Conservation (phyloP, 2,113 vertebrate species). For the Periophthalmodon schlosseri region DNA sequence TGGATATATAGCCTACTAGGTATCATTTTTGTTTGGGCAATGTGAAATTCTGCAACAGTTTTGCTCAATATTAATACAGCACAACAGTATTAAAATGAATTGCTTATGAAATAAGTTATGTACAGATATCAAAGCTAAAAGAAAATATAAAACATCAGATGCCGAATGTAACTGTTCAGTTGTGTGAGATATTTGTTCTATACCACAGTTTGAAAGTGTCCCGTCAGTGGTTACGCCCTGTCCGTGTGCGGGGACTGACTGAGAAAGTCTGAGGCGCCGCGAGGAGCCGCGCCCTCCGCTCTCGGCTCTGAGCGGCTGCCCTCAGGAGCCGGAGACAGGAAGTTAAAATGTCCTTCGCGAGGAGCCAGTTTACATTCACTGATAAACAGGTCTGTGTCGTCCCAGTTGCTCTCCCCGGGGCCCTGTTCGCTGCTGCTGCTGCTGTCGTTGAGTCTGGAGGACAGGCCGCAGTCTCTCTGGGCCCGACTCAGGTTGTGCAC, state of each 20-base stretch:
- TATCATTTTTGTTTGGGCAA: not conserved
- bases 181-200: not conserved
- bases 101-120: conserved; percentile 7
- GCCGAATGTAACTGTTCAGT: conserved; percentile 16
- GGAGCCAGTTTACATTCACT: conserved; percentile 85
- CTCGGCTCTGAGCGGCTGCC: conserved; percentile 82
- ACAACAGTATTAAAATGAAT: conserved; percentile 33
- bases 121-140: conserved; percentile 10
- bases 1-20: not conserved
- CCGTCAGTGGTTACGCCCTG: conserved; percentile 79
- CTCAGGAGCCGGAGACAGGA: conserved; percentile 70
- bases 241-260: conserved; percentile 82
- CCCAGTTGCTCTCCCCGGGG: conserved; percentile 80
- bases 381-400: conserved; percentile 88
- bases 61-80: conserved; percentile 9
- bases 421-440: conserved; percentile 82
- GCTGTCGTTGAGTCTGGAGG: conserved; percentile 73
- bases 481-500: conserved; percentile 90
- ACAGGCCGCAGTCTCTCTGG: conserved; percentile 80
- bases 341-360: conserved; percentile 79
- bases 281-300: conserved; percentile 80
- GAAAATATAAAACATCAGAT: conserved; percentile 30
- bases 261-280: conserved; percentile 78
- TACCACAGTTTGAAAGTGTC: conserved; percentile 2
- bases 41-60: conserved; percentile 5